Percentiles rank a stretch among this genome's conserved stretches.
Conservation (phyloP, 1,140 invertebrate genomes). For the Temnothorax longispinosus region DNA sequence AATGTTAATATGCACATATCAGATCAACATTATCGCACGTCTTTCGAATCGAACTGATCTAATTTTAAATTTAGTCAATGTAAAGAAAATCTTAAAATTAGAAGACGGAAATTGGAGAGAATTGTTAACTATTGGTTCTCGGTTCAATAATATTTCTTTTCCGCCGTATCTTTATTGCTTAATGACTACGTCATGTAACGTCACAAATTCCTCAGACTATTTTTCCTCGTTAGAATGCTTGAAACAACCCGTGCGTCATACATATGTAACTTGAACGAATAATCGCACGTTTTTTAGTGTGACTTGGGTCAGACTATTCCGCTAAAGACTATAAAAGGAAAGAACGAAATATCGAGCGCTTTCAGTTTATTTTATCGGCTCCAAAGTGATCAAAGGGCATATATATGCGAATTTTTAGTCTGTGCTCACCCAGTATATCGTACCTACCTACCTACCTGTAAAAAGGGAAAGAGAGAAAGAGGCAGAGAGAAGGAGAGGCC, state of each 20-base stretch:
- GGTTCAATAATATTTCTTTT: not conserved
- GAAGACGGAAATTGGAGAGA: not conserved
- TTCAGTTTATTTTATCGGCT: not conserved
- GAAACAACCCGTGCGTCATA: not conserved
- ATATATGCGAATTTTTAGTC: not conserved
- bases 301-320: not conserved
- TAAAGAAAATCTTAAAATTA: not conserved
- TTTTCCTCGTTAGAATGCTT: not conserved
- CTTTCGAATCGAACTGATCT: not conserved
- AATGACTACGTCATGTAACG: not conserved
- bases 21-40: not conserved
- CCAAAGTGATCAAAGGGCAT: not conserved
- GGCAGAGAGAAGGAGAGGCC: not conserved
- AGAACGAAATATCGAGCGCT: not conserved
- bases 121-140: not conserved
- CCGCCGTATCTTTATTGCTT: not conserved
- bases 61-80: not conserved
- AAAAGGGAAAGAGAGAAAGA: slow-evolving; percentile 22
- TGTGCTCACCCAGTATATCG: slow-evolving; percentile 9
- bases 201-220: not conserved
- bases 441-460: slow-evolving; percentile 61
- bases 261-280: not conserved
- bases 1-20: too few species aligned
- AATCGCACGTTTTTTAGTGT: not conserved
- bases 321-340: not conserved